Evolutionary conservation across 2,113 vertebrate genomes (phyloP).

Genomic region (Meriones unguiculatus): DNA sequence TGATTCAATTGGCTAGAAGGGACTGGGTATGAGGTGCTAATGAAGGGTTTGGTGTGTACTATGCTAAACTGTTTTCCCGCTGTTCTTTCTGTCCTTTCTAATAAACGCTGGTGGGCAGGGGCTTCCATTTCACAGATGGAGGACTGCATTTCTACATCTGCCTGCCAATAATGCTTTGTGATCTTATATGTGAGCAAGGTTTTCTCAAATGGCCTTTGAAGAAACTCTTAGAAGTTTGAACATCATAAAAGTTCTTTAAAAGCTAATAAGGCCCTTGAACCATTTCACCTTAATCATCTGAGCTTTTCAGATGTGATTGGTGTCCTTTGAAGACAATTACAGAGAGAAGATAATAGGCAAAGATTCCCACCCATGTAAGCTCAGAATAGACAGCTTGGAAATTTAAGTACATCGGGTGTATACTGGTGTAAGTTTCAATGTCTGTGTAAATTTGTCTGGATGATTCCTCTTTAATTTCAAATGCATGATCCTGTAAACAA

Average conservation of each 20-base stretch:
- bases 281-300: slow-evolving; percentile 55
- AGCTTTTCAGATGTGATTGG: slow-evolving; percentile 41
- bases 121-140: neutral
- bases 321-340: slow-evolving; percentile 29
- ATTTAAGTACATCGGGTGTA: neutral
- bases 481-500: neutral
- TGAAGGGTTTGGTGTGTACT: slow-evolving; percentile 27
- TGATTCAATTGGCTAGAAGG: neutral
- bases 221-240: slow-evolving; percentile 67
- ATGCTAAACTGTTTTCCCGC: slow-evolving; percentile 25
- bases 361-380: neutral
- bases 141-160: neutral
- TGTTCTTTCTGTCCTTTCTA: slow-evolving; percentile 28
- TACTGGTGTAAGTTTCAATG: neutral
- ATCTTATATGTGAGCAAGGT: slow-evolving; percentile 44
- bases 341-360: neutral
- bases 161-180: slow-evolving; percentile 63
- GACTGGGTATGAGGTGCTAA: slow-evolving; percentile 53
- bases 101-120: neutral
- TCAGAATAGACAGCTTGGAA: neutral
- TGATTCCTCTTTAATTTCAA: neutral
- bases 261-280: slow-evolving; percentile 60
- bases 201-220: slow-evolving; percentile 75
- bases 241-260: slow-evolving; percentile 43
- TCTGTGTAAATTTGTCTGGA: neutral